These are phyloP conservation scores for Herminia tarsipennalis DNA, from an alignment of 2,888 invertebrate genomes.

Conservation along the genomic window DNA sequence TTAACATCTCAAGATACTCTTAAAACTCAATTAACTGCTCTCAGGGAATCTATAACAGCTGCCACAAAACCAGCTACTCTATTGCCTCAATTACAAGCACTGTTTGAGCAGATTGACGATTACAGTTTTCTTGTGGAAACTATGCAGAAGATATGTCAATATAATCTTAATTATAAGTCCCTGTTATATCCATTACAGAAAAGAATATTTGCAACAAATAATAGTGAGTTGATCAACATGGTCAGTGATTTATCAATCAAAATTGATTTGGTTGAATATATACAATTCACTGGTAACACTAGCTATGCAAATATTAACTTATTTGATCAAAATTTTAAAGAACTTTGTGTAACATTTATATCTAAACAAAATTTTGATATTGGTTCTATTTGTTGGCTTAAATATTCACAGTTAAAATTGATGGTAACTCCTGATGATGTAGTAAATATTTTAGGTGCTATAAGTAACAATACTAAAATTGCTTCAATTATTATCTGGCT, in stretches of 20 bases:
- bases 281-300: constrained; percentile 67
- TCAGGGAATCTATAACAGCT: constrained; percentile 48
- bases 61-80: constrained; percentile 50
- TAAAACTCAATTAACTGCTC: constrained; percentile 56
- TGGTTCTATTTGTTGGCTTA: constrained; percentile 79
- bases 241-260: constrained; percentile 69
- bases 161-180: constrained; percentile 62
- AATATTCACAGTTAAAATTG: constrained; percentile 68
- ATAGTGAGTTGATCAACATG: constrained; percentile 45
- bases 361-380: constrained; percentile 75
- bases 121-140: constrained; percentile 56
- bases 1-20: constrained; percentile 64
- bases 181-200: constrained; percentile 69
- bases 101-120: constrained; percentile 69
- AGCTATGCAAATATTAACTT: constrained; percentile 63
- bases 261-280: constrained; percentile 75
- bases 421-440: constrained; percentile 59
- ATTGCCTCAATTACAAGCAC: constrained; percentile 53
- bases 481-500: constrained; percentile 77
- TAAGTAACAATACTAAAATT: constrained; percentile 75
- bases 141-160: constrained; percentile 60
- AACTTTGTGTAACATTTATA: constrained; percentile 70
- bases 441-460: constrained; percentile 66
- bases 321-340: constrained; percentile 62
- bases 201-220: constrained; percentile 53